Evolutionary conservation across 2,888 invertebrate species (phyloP).

Genomic region (Amphipyra tragopoginis): DNA sequence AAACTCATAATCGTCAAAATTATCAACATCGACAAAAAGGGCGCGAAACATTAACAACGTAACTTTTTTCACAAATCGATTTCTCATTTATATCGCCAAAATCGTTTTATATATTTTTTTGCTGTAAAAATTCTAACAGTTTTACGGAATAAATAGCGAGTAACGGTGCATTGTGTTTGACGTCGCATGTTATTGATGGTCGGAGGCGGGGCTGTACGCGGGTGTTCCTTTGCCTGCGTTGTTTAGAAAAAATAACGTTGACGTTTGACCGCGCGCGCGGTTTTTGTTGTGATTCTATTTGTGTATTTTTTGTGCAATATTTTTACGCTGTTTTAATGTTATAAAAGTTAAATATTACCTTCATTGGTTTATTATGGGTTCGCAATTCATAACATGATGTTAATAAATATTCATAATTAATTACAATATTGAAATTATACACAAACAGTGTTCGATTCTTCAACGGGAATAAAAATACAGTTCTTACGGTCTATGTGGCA

Average conservation of each 20-base stretch:
- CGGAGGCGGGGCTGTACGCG: conserved; percentile 72
- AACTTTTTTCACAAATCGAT: conserved; percentile 48
- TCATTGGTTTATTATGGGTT: not conserved
- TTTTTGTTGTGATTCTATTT: conserved; percentile 48
- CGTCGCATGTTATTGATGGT: conserved; percentile 75
- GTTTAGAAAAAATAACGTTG: conserved; percentile 60
- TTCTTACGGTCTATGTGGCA: too few relatives aligned
- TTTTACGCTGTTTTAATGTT: conserved; percentile 10
- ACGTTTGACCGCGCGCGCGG: conserved; percentile 61
- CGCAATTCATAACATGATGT: not conserved
- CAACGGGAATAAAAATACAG: too few relatives aligned
- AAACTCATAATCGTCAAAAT: conserved; percentile 56
- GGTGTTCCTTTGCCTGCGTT: conserved; percentile 66
- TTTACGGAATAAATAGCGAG: conserved; percentile 61
- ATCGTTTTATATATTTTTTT: conserved; percentile 49
- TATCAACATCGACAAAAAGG: conserved; percentile 39
- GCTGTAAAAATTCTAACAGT: conserved; percentile 58
- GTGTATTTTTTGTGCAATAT: conserved; percentile 12
- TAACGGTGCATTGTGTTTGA: conserved; percentile 72
- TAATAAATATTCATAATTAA: not conserved
- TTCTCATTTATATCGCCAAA: conserved; percentile 57
- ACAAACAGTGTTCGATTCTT: too few relatives aligned
- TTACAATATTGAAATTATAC: not conserved
- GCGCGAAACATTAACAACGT: conserved; percentile 49
- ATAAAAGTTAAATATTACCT: not conserved